Evolutionary conservation across 2,797 vertebrate genomes (phyloP), one percentile per base, ranked within the genome.

Genomic region (Gallinago solitaria): DNA sequence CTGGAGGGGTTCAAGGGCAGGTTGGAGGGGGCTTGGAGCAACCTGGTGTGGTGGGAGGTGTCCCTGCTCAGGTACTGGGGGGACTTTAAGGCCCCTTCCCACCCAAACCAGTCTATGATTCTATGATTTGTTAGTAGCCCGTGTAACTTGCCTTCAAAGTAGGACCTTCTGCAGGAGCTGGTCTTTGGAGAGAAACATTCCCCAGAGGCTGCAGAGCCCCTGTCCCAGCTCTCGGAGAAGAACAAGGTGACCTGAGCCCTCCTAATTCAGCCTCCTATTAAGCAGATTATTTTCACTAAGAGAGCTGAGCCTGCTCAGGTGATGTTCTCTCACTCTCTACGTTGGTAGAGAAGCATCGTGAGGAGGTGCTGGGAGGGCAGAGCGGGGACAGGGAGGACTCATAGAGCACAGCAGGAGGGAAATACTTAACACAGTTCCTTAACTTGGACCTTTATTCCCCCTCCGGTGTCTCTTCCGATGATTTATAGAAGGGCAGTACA

Each of bases 351-450:
- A 12, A 60, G 21, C 23, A 17, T 0, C 1, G 0, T 21, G 30
- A 48, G 65, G 59, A 68, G 53, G 57, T 75, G 71, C 87, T 88
- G 94, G 59, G 75, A 85, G 70, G 47, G 35, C 70, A 51, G 45
- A 24, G 17, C 23, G 28, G 59, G 70, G 28, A 15, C 68, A 25
- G 56, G 5, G 24, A 28, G 30, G 32, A 13, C 39, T 25, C 1
- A 4, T 6, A 57, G 64, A 9, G 41, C 82, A 6, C 19, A 9
- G 47, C 2, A 15, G 56, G 67, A 78, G 73, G 57, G 76, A 67
- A 57, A 54, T 3, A 16, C 63, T 57, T 17, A 18, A 9, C 63
- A 14, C 18, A 48, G 59, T 41, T 75, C 63, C 43, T 76, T 50
- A 50, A 27, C 39, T 81, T 16, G 17, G 21, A 25, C 32, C 75